These are phyloP conservation scores for Macrosoma leucophasiata DNA, from an alignment of 2,888 invertebrate species.

Conservation along the genomic window DNA sequence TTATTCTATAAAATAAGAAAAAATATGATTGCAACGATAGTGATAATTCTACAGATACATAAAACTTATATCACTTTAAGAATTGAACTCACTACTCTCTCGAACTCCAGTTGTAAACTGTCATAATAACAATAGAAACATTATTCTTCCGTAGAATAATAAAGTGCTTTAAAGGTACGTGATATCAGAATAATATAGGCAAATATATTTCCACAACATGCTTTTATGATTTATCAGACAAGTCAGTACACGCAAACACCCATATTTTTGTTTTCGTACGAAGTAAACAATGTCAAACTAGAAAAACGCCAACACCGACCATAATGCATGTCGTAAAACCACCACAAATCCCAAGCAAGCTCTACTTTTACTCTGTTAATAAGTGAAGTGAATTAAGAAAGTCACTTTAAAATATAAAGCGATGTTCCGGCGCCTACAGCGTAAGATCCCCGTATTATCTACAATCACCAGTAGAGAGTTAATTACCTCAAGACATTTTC, in stretches of 20 bases:
- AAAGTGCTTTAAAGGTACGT: slow-evolving; percentile 3
- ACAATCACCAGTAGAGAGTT: slow-evolving; percentile 74
- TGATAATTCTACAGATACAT: neutral
- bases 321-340: slow-evolving; percentile 39
- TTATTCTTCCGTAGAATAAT: neutral
- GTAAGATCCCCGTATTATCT: slow-evolving; percentile 59
- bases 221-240: slow-evolving; percentile 16
- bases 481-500: slow-evolving; percentile 75
- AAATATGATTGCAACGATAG: neutral
- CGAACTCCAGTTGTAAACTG: slow-evolving; percentile 12
- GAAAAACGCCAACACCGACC: slow-evolving; percentile 49
- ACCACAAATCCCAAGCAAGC: slow-evolving; percentile 64
- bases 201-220: slow-evolving; percentile 20
- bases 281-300: slow-evolving; percentile 19
- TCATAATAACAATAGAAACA: slow-evolving; percentile 6
- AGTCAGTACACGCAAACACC: slow-evolving; percentile 17
- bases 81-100: slow-evolving; percentile 12
- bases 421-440: slow-evolving; percentile 41
- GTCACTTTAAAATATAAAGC: too few species aligned
- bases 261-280: slow-evolving; percentile 19
- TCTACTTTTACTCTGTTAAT: slow-evolving; percentile 54
- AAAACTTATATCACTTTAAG: slow-evolving; percentile 6
- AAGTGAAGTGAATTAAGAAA: slow-evolving; percentile 34
- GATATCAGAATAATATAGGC: slow-evolving; percentile 5
- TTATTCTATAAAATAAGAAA: too few species aligned